Percentiles rank a stretch among this genome's conserved stretches.
Conservation (phyloP, 2,113 vertebrate genomes). For the Myanophis thanlyinensis region DNA sequence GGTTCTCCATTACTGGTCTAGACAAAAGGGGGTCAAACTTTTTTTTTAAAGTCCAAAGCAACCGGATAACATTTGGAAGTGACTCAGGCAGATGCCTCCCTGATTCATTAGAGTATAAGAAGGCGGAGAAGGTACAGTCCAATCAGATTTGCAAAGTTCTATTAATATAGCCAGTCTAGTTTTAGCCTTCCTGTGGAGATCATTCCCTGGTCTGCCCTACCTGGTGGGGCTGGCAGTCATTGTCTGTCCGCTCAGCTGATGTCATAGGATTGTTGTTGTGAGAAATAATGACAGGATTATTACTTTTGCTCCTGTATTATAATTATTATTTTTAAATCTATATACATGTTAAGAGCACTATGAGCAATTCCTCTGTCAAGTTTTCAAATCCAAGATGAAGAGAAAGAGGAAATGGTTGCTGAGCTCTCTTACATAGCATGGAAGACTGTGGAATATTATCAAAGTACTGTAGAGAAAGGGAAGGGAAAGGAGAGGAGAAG, state of each 20-base stretch:
- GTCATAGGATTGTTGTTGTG: background rate
- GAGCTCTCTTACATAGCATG: background rate
- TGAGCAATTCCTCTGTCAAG: slow-evolving; percentile 3
- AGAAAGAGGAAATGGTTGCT: background rate
- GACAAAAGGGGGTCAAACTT: background rate
- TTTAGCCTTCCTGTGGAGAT: background rate
- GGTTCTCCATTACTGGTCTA: too few relatives aligned
- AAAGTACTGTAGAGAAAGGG: background rate
- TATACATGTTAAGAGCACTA: background rate
- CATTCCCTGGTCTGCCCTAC: background rate
- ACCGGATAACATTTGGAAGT: background rate
- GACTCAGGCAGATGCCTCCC: background rate
- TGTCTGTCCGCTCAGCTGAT: background rate
- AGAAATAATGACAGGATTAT: background rate
- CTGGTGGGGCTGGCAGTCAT: background rate
- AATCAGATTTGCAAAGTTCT: background rate
- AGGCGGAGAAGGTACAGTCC: background rate
- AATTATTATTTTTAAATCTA: background rate
- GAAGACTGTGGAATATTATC: background rate
- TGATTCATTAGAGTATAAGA: background rate
- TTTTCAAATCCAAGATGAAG: background rate
- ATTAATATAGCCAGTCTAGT: background rate
- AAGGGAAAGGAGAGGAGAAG: background rate
- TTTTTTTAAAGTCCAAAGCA: background rate
- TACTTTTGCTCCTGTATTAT: background rate